Evolutionary conservation across 2,113 vertebrate genomes (phyloP), one percentile per base, ranked within the genome.

Genomic region (Ranitomeya imitator): DNA sequence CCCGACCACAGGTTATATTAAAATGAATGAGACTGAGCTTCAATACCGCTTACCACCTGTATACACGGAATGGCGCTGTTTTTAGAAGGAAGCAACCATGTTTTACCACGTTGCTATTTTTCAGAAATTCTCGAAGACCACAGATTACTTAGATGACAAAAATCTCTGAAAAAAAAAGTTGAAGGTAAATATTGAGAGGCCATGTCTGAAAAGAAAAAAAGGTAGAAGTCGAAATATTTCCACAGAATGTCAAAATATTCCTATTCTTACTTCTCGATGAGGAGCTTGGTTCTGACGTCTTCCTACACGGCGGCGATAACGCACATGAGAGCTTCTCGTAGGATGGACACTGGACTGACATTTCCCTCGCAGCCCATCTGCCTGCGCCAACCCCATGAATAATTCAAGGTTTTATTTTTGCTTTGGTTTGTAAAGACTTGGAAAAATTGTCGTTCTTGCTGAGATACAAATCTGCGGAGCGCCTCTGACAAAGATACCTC

Each of bases 351-450:
- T 78, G 60, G 0, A n/a, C 18, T 86, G 85, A 86, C 73, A 78
- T 79, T 18, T 79, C 52, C 45, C 76, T 79, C 37, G 12, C 85
- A 67, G 74, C 85, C 76, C 85, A 86, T 86, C 85, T 86, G 85
- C 60, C 76, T 79, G 8, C n/a, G 37, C 0, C 11, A 63, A 18
- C 9, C 14, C 51, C 19, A 86, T 86, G 76, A 86, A 86, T 86
- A 52, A 86, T 86, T 86, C 85, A 86, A 31, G 74, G 21, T 7
- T 86, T 79, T 52, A 21, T 63, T 67, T 86, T 79, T 45, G 59
- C 73, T 79, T 79, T 65, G 45, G 37, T 86, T 31, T 6, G 4
- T 63, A 31, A 10, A 63, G 14, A 55, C 16, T 69, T 79, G 74
- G 61, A 52, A 83, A 83, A 52, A 12, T 67, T 67, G 61, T 37